A percentile compares a stretch with the other conserved stretches of the same genome.
Evolutionary conservation across 2,797 vertebrate genomes (phyloP).

Genomic region (Eleutherodactylus coqui): DNA sequence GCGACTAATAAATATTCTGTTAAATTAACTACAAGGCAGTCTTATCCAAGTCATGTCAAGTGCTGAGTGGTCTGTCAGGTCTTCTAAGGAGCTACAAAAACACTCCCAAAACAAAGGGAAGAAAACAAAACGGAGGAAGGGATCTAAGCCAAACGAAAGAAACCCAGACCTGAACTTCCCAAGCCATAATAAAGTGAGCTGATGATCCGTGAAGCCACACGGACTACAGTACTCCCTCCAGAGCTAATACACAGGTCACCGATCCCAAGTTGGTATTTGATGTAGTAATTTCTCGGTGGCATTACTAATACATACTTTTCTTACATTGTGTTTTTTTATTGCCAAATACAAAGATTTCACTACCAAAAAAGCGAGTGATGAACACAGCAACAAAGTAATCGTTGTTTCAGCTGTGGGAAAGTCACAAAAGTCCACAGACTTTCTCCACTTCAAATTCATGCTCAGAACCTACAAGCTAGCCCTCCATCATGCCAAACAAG

Average conservation of each 20-base stretch:
- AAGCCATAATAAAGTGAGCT: conserved; percentile 33
- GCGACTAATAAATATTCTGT: conserved; percentile 32
- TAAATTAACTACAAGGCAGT: conserved; percentile 28
- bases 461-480: too few relatives aligned
- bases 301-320: background rate
- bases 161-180: conserved; percentile 25
- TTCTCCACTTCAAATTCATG: too few relatives aligned
- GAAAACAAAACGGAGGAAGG: conserved; percentile 35
- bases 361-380: background rate
- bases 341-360: background rate
- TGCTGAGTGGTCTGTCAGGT: conserved; percentile 18
- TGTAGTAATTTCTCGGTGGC: background rate
- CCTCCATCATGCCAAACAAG: too few relatives aligned
- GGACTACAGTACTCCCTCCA: conserved; percentile 2
- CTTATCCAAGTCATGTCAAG: conserved; percentile 18
- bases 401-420: too few relatives aligned
- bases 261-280: background rate
- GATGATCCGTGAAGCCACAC: conserved; percentile 40
- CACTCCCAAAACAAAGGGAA: conserved; percentile 27
- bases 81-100: conserved; percentile 5
- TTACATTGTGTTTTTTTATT: background rate
- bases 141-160: conserved; percentile 47
- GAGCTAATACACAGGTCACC: background rate
- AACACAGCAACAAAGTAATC: background rate
- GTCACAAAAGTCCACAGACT: too few relatives aligned